These are phyloP conservation scores for Ferrisia virgata DNA, from an alignment of 2,888 invertebrate genomes.

Conservation along the genomic window DNA sequence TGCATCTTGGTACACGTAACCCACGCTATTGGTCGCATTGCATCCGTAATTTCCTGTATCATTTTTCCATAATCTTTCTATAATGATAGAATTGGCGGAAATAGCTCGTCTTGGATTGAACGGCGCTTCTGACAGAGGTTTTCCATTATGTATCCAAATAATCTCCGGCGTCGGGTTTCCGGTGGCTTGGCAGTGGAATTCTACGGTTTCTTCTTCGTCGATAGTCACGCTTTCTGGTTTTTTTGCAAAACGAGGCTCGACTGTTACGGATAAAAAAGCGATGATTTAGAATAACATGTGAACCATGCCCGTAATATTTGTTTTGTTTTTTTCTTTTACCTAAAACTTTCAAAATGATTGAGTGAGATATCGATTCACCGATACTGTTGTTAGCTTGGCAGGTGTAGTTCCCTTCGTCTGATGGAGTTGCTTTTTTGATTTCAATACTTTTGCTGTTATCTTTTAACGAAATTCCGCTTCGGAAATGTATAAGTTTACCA, in stretches of 20 bases:
- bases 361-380: conserved; percentile 77
- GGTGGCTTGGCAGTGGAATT: conserved; percentile 81
- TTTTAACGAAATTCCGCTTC: conserved; percentile 73
- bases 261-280: conserved; percentile 53
- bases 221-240: conserved; percentile 84
- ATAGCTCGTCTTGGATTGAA: conserved; percentile 70
- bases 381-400: conserved; percentile 92
- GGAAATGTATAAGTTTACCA: conserved; percentile 66
- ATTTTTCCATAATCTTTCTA: conserved; percentile 73
- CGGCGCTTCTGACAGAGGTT: conserved; percentile 71
- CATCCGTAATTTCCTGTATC: conserved; percentile 98
- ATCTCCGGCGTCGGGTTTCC: conserved; percentile 89
- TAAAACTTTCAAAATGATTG: conserved; percentile 73
- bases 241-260: conserved; percentile 83
- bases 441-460: conserved; percentile 93
- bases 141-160: conserved; percentile 94
- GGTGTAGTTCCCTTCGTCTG: conserved; percentile 87
- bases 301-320: no score
- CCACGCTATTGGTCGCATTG: conserved; percentile 97
- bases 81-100: conserved; percentile 69
- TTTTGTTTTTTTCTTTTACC: conserved; percentile 54
- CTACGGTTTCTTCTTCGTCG: conserved; percentile 86
- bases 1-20: conserved; percentile 96
- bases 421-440: conserved; percentile 79
- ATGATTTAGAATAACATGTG: neutral